Evolutionary conservation across 2,797 vertebrate genomes (phyloP).

Genomic region (Oreonectes daqikongensis): DNA sequence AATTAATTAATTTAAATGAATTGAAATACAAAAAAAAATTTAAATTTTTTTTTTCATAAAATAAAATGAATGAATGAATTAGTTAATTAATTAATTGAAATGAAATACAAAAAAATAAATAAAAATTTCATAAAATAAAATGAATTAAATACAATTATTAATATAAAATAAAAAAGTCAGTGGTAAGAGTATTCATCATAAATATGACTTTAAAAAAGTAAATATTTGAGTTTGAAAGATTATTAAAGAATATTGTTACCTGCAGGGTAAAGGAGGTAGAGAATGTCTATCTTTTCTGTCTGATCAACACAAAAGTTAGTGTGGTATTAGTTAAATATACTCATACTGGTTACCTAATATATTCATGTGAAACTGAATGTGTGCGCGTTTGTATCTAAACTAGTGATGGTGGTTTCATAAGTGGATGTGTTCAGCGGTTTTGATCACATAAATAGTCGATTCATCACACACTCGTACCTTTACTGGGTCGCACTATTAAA

Average conservation of each 20-base stretch:
- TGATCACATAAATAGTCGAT: background rate
- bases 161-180: background rate
- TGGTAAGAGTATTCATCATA: background rate
- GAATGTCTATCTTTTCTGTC: conserved; percentile 65
- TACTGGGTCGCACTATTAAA: conserved; percentile 71
- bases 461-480: background rate
- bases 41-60: no score
- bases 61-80: no score
- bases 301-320: conserved; percentile 57
- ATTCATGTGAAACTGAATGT: background rate
- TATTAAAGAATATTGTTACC: conserved; percentile 63
- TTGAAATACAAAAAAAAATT: background rate
- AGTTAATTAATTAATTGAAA: no score
- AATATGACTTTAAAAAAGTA: background rate
- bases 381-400: no score
- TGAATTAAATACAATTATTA: background rate
- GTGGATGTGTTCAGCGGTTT: background rate
- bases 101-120: background rate
- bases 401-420: background rate
- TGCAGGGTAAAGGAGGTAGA: conserved; percentile 74
- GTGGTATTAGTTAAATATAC: background rate
- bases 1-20: no score
- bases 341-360: background rate
- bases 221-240: no score
- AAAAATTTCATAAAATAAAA: background rate